Percentiles rank a stretch among this genome's conserved stretches.
Conservation (phyloP, 2,888 invertebrate species). For the Melolontha melolontha region DNA sequence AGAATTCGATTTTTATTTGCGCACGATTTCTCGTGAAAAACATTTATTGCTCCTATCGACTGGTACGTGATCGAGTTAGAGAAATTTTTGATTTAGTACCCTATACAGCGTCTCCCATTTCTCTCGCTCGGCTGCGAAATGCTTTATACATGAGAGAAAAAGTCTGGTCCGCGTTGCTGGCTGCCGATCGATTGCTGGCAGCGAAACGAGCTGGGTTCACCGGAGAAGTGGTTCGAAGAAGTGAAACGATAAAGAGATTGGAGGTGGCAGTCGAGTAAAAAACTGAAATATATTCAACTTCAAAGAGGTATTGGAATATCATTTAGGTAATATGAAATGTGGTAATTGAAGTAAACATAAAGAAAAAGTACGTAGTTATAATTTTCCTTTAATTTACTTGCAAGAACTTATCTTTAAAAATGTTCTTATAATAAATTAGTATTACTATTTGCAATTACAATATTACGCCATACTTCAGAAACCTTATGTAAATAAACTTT, state of each 20-base stretch:
- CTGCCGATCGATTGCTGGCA: constrained; percentile 29
- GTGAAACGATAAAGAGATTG: constrained; percentile 31
- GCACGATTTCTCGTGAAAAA: constrained; percentile 25
- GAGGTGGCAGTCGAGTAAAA: constrained; percentile 34
- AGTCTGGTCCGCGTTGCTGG: constrained; percentile 21
- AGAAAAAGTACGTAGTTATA: not conserved
- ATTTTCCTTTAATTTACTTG: too few species aligned
- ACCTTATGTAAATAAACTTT: too few species aligned
- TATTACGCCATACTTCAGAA: too few species aligned
- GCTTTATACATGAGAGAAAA: constrained; percentile 28
- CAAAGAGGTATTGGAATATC: constrained; percentile 27
- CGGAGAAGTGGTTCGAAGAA: constrained; percentile 30
- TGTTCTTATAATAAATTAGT: too few species aligned
- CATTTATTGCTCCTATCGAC: constrained; percentile 35
- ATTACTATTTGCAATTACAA: too few species aligned
- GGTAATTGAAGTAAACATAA: constrained; percentile 15
- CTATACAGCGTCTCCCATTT: not conserved
- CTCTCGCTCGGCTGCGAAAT: constrained; percentile 13
- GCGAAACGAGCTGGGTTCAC: constrained; percentile 24
- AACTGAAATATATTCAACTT: constrained; percentile 29
- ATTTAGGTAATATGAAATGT: constrained; percentile 33
- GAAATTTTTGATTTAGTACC: constrained; percentile 37
- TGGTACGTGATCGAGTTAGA: constrained; percentile 36
- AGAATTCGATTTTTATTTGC: constrained; percentile 32
- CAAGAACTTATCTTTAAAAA: too few species aligned